Base-by-base conservation (phyloP, 2,888 invertebrate species). In the Drosophila melanosoma region DNA sequence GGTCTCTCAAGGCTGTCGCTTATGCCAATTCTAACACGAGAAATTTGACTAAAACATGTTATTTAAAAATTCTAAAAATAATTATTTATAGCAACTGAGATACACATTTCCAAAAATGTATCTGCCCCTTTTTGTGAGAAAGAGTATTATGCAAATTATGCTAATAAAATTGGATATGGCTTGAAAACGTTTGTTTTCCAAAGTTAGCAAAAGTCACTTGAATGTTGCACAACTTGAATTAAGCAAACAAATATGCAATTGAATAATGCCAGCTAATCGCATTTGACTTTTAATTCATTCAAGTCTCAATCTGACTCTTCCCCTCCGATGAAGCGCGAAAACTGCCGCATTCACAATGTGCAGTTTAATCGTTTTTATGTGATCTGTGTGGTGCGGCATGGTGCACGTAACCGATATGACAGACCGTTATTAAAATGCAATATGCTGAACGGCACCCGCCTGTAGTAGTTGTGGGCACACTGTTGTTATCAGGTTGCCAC, bases 391-490 rank as follows among this genome's bases (percentile, higher is more conserved):
- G 54, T 57, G 23, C 8, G 57, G 57, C 40, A 20, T 6, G 17
- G 17, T 51, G 45, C 79, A 89, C 85, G 85, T 85, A 85, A 87
- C 80, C 64, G 68, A 81, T 74, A 66, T 63, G 59, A 11, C 40
- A 42, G 26, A 60, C 58, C 42, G 75, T 76, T 82, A 85, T 85
- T 85, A 89, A 89, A 82, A 77, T 76, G 82, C 84, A 80, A 82
- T 80, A 73, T 69, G 74, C 79, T 67, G 63, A 79, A 64, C 69
- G 81, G 74, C 81, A 74, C 69, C 76, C 80, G 80, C 67, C 63
- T 51, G 67, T 54, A 12, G 56, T 29, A 51, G 67, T 62, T 12
- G 56, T 29, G 11, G 51, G 26, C 54, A 45, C 29, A 35, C 38
- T 45, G 79, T 80, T 86, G 72, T 83, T 87, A 83, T 83, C 82